Evolutionary conservation across 2,113 vertebrate species (phyloP).

Genomic region (Heterotilapia buettikoferi): DNA sequence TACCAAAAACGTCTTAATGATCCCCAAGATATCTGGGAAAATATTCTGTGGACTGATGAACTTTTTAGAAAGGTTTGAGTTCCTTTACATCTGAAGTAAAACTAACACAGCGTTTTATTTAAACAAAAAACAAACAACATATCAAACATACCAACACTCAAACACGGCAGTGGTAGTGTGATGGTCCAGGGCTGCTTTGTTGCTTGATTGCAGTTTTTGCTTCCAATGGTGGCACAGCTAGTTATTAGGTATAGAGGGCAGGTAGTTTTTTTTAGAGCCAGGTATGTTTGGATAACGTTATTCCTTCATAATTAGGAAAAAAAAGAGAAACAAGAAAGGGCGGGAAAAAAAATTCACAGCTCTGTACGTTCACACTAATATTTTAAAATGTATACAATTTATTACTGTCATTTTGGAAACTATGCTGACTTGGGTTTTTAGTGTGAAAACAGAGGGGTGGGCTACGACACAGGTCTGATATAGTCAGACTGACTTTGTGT

Average conservation of each 20-base stretch:
- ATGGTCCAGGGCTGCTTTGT: not conserved
- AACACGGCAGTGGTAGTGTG: not conserved
- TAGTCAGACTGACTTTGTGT: not conserved
- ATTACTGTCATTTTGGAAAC: not conserved
- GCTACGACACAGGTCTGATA: not conserved
- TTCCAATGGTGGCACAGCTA: not conserved
- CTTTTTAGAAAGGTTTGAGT: not conserved
- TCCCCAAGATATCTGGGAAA: not conserved
- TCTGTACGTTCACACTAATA: not conserved
- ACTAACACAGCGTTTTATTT: not conserved
- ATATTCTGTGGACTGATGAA: not conserved
- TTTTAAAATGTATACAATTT: not conserved
- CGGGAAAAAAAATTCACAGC: rapidly evolving
- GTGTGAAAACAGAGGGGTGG: not conserved
- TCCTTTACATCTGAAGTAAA: not conserved
- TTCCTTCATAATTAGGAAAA: not conserved
- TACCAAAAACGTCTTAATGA: not conserved
- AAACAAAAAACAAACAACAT: not conserved
- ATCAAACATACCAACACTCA: not conserved
- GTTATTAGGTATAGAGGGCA: not conserved
- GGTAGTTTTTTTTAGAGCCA: not conserved
- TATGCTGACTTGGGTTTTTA: not conserved
- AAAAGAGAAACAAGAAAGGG: not conserved
- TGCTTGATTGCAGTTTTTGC: not conserved
- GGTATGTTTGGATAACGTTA: not conserved